Evolutionary conservation across 1,140 invertebrate genomes (phyloP).

Genomic region (Hypsibius dujardini): DNA sequence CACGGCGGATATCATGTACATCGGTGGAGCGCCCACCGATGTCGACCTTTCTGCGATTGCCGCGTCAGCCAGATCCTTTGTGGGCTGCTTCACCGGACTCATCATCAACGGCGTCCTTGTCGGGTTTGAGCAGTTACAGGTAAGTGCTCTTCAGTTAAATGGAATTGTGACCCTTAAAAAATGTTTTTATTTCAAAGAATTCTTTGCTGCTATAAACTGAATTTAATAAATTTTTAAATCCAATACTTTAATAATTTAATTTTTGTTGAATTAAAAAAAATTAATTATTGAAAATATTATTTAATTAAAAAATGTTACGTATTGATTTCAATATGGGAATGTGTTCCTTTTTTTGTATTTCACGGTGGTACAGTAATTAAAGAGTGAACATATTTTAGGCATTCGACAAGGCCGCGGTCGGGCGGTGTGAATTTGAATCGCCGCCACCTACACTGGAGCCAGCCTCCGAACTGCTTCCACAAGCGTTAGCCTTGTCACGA

Average conservation of each 20-base stretch:
- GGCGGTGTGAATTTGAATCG: constrained; percentile 11
- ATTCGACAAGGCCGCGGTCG: neutral
- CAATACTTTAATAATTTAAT: too few species aligned
- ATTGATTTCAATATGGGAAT: too few species aligned
- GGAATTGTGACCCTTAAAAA: too few species aligned
- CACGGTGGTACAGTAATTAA: too few species aligned
- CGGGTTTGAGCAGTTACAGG: constrained; percentile 13
- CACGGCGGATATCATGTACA: neutral
- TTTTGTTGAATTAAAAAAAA: too few species aligned
- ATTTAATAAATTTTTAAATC: too few species aligned
- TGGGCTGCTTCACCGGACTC: constrained; percentile 9
- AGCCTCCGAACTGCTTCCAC: neutral
- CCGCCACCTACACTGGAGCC: neutral
- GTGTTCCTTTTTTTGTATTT: too few species aligned
- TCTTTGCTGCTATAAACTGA: too few species aligned
- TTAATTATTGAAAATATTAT: too few species aligned
- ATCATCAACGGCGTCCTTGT: constrained; percentile 7
- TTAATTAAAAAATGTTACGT: too few species aligned
- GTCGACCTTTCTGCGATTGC: neutral
- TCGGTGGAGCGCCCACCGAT: neutral
- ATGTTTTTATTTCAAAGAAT: too few species aligned
- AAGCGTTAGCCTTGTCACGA: neutral
- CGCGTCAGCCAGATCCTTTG: neutral
- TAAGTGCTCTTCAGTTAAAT: neutral
- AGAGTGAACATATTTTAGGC: too few species aligned